phyloP scores from a whole-genome alignment of 2,797 vertebrate genomes.

The Sitta carolinensis region DNA sequence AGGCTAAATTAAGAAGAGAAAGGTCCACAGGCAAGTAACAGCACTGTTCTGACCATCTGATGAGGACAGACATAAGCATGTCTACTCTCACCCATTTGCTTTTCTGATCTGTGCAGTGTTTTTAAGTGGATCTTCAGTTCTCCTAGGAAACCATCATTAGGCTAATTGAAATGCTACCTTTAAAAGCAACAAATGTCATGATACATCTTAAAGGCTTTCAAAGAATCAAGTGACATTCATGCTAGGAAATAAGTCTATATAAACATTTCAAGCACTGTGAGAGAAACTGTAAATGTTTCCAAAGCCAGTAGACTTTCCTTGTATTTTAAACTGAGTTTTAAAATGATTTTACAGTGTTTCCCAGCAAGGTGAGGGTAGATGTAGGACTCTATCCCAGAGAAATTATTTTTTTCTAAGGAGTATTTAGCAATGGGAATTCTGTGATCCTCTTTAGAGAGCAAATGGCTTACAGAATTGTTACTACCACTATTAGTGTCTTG shows the following conservation, averaged over 20 bases:
- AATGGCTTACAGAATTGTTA: neutral
- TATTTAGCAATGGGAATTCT: neutral
- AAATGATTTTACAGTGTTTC: neutral
- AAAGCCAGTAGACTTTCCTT: neutral
- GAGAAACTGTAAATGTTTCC: neutral
- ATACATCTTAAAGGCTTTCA: neutral
- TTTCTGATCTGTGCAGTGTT: neutral
- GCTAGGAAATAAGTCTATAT: neutral
- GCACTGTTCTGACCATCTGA: neutral
- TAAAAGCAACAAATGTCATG: neutral
- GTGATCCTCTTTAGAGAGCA: neutral
- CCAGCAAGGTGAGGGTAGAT: neutral
- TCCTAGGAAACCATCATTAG: constrained; percentile 52
- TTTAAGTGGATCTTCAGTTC: constrained; percentile 13
- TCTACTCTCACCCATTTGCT: neutral
- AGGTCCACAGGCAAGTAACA: neutral
- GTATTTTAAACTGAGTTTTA: neutral
- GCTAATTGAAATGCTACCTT: constrained; percentile 20
- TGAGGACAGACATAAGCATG: neutral
- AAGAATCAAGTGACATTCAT: neutral
- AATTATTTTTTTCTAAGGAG: neutral
- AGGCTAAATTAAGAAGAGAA: neutral
- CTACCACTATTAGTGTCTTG: neutral
- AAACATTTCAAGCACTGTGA: neutral
- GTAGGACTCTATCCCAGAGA: neutral